Evolutionary conservation across 2,888 invertebrate genomes (phyloP).

Genomic region (Hydropsyche betteni): DNA sequence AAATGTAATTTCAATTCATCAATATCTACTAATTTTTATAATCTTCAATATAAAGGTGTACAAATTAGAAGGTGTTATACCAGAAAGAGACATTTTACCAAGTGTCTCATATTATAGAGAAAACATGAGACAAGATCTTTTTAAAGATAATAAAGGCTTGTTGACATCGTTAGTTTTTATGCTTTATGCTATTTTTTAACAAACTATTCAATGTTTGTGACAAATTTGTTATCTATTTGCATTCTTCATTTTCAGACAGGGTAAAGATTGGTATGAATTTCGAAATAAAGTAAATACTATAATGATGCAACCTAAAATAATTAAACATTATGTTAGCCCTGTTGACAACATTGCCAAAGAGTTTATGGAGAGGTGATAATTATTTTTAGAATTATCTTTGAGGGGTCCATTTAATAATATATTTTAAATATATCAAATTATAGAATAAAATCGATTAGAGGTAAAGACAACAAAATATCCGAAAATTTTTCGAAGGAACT

Average conservation of each 20-base stretch:
- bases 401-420: not conserved
- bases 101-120: conserved; percentile 68
- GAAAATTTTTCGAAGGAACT: conserved; percentile 62
- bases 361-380: conserved; percentile 38
- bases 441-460: conserved; percentile 56
- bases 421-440: conserved; percentile 5
- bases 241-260: conserved; percentile 67
- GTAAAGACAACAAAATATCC: conserved; percentile 57
- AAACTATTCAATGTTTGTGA: too few relatives aligned
- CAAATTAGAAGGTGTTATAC: conserved; percentile 66
- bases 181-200: not conserved
- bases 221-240: too few relatives aligned
- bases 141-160: conserved; percentile 65
- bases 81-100: conserved; percentile 57
- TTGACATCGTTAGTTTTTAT: conserved; percentile 66
- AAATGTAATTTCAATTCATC: not conserved
- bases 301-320: conserved; percentile 77
- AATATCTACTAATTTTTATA: not conserved
- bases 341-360: conserved; percentile 47
- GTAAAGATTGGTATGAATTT: conserved; percentile 79
- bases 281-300: conserved; percentile 79
- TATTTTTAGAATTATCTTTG: too few relatives aligned
- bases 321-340: conserved; percentile 67
- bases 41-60: conserved; percentile 57
- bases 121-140: conserved; percentile 65